Evolutionary conservation across 53 echinoderm and acorn worm species (phyloP).

Genomic region (Holothuria leucospilota): DNA sequence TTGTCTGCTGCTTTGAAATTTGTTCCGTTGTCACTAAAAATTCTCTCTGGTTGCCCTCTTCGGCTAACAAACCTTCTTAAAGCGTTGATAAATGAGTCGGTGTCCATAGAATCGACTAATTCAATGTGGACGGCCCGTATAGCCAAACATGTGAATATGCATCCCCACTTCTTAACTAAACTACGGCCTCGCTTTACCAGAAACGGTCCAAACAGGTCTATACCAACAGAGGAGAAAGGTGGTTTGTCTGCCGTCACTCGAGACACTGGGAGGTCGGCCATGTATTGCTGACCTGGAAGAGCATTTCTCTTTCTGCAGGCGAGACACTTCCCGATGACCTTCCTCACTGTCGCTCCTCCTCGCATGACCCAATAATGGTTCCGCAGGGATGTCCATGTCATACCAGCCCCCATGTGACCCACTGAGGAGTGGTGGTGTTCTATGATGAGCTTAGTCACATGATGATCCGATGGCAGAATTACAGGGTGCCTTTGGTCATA

Average conservation of each 20-base stretch:
- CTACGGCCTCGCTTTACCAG: slow-evolving; percentile 64
- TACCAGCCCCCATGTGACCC: slow-evolving; percentile 67
- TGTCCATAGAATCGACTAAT: slow-evolving; percentile 55
- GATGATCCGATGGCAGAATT: slow-evolving; percentile 63
- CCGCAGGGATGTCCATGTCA: slow-evolving; percentile 63
- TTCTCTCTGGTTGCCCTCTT: slow-evolving; percentile 63
- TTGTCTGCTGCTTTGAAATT: slow-evolving; percentile 59
- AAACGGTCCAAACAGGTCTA: slow-evolving; percentile 75
- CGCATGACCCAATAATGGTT: slow-evolving; percentile 69
- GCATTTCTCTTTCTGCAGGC: slow-evolving; percentile 58
- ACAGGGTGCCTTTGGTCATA: slow-evolving; percentile 63
- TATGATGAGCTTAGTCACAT: slow-evolving; percentile 66
- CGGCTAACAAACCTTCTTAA: slow-evolving; percentile 66
- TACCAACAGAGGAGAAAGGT: slow-evolving; percentile 58
- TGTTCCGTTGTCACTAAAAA: slow-evolving; percentile 69
- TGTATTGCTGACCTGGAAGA: slow-evolving; percentile 53
- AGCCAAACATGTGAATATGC: slow-evolving; percentile 66
- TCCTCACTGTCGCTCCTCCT: no score
- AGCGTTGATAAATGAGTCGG: slow-evolving; percentile 72
- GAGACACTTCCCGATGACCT: slow-evolving; percentile 59
- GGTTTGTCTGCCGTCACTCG: slow-evolving; percentile 71
- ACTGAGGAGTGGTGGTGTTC: slow-evolving; percentile 56
- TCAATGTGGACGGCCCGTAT: slow-evolving; percentile 70
- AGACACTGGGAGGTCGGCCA: slow-evolving; percentile 63
- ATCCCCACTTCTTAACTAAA: slow-evolving; percentile 64